Evolutionary conservation across 2,888 invertebrate species (phyloP), one percentile per base, ranked within the genome.

Genomic region (Poecilobothrus nobilitatus): DNA sequence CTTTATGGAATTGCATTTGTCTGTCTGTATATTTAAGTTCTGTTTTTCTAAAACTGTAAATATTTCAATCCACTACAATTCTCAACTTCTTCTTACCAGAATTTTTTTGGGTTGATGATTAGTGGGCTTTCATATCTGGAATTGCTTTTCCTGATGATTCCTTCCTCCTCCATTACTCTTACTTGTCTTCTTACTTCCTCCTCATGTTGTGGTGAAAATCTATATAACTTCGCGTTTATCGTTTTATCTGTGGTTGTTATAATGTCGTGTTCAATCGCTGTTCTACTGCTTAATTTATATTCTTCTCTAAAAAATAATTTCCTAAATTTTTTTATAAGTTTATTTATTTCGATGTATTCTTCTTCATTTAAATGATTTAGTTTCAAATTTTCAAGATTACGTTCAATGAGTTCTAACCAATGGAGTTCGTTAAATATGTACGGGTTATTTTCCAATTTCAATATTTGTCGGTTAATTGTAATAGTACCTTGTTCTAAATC

Each of bases 121-220:
- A 70, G 66, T 12, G 71, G 71, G 0, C 67, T 70, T 63, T 63
- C 53, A 65, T 71, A 70, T 65, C 66, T 62, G n/a, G 69, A 69
- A 37, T 66, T 69, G 61, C 70, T 69, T 34, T 70, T 69, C 41
- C 70, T 66, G 5, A 70, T 70, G 3, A 70, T 70, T 0, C 71
- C 71, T 34, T 71, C 68, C 0, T n/a, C 18, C 9, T 70, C 68
- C 70, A 71, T 71, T 65, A 70, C 69, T 63, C 44, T 33, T 9
- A 68, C 67, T 41, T 70, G 68, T 61, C 61, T 18, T 15, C 67
- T 22, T 0, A 70, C 67, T 66, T 71, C 68, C 15, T n/a, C 20
- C 34, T 71, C 68, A 63, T 71, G 70, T 61, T 67, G n/a, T n/a
- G 70, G 70, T 65, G 68, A 68, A 33, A 68, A 71, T 6, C 70